Base-by-base conservation (phyloP, 2,888 invertebrate species). In the Tipula vernalis region DNA sequence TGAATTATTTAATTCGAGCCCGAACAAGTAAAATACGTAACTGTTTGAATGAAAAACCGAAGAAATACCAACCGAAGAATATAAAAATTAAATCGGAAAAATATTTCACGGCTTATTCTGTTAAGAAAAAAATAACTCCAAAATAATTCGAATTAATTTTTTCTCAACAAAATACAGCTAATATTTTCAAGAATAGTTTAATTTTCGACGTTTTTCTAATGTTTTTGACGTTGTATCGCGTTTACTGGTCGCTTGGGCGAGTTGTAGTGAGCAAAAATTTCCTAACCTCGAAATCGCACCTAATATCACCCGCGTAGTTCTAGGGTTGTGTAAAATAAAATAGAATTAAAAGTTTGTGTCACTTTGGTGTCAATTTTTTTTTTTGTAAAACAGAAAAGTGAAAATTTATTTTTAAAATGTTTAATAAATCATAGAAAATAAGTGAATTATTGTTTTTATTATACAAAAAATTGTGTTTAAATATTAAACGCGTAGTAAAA, bases 321-420 rank as follows among this genome's bases (percentile, higher is more conserved):
- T 28, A 71, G 71, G 71, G 71, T 10, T 71, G 71, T 71, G n/a
- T 71, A 71, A 71, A 71, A 15, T 15, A 71, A 71, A 28, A 71
- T 71, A 10, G 8, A 71, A 18, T 71, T 28, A 71, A 71, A 71
- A 71, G 71, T 71, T 84, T 84, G 84, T 84, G 84, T 84, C 84
- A 84, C 41, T 84, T 84, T 84, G 84, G 84, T 84, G 84, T 84
- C 84, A 84, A 39, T 15, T 84, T 84, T 51, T 51, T 71, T 71
- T 71, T 71, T 28, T 28, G 28, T 28, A 28, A 28, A 28, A 1
- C 28, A 28, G 28, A 28, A 28, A 28, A 28, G 28, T 28, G 28
- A 71, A 71, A 71, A 71, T 71, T 71, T 71, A 71, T 18, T 71
- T 71, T 71, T 71, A 71, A 71, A 71, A 71, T 71, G 71, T 71